Evolutionary conservation across 64 coral and sea anemone species (phyloP).

Genomic region (Trachythela sp.): DNA sequence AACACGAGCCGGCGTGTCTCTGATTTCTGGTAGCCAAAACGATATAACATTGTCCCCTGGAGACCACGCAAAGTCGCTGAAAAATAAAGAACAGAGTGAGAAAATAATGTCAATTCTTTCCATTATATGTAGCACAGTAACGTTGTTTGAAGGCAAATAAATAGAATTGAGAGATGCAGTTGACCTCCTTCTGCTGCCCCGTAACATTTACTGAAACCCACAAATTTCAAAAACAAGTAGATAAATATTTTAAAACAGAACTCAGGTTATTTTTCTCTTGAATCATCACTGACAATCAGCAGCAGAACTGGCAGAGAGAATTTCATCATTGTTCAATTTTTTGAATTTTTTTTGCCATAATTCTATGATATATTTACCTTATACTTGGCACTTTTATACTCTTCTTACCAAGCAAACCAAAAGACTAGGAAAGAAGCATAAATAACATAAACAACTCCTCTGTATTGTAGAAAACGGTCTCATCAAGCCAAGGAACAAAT

Average conservation of each 20-base stretch:
- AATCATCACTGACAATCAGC: neutral
- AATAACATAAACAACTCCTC: neutral
- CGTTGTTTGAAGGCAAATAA: no score
- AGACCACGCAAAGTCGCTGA: constrained; percentile 95
- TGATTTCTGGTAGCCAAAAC: constrained; percentile 89
- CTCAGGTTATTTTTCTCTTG: neutral
- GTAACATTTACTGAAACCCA: no score
- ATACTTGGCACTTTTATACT: constrained; percentile 91
- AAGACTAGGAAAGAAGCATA: constrained; percentile 53
- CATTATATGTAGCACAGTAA: no score
- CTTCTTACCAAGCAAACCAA: constrained; percentile 92
- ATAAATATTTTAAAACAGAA: no score
- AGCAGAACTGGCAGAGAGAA: neutral
- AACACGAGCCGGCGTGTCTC: constrained; percentile 83
- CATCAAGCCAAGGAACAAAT: neutral
- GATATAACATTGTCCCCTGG: constrained; percentile 76
- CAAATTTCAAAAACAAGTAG: no score
- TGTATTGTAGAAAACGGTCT: neutral
- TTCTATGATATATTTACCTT: no score
- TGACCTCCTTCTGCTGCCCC: no score
- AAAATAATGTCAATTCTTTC: no score
- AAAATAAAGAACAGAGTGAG: neutral
- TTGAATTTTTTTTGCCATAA: no score
- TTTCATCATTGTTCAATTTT: neutral
- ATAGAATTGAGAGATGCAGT: no score